phyloP scores from a whole-genome alignment of 2,113 vertebrate genomes.

The Indicator maculatus region DNA sequence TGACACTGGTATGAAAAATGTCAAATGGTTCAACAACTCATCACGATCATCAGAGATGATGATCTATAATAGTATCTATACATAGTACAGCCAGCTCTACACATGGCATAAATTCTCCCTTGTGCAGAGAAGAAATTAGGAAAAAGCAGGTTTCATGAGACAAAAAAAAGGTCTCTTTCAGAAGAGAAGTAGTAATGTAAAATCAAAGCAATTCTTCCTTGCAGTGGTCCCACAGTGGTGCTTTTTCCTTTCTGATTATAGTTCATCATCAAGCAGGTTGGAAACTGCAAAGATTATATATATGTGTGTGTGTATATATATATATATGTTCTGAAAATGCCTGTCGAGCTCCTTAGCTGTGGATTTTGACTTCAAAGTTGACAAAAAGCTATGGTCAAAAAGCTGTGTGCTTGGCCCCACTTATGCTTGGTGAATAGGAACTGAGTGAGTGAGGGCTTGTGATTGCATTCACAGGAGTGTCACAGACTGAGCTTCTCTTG shows the following conservation, averaged over 20 bases:
- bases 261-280: neutral
- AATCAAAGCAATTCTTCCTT: neutral
- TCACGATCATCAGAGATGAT: neutral
- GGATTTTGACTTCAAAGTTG: neutral
- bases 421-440: neutral
- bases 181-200: neutral
- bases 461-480: neutral
- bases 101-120: neutral
- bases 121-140: neutral
- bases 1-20: neutral
- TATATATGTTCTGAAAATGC: neutral
- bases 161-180: neutral
- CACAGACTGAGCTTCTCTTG: neutral
- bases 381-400: neutral
- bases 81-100: neutral
- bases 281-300: neutral
- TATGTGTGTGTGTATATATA: neutral
- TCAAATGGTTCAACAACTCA: neutral
- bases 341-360: neutral
- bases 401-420: neutral
- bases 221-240: neutral
- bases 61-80: neutral
- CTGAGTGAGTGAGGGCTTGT: neutral
- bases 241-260: neutral
- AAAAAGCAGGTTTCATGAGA: neutral